These are phyloP conservation scores for Sminthurides aquaticus DNA, from an alignment of 2,888 invertebrate genomes.

Conservation along the genomic window DNA sequence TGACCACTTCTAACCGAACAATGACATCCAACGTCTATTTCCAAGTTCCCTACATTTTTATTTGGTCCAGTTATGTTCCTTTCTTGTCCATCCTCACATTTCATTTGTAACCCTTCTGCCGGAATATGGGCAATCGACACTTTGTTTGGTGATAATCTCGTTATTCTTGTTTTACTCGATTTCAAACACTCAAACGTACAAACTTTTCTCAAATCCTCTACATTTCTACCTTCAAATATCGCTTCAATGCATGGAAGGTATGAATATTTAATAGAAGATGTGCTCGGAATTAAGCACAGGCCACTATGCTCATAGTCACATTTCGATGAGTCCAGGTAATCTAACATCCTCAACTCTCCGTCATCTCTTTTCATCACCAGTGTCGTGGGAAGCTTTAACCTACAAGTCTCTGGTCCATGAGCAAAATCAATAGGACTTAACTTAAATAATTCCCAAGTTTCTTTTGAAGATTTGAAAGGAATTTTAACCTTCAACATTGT, in stretches of 20 bases:
- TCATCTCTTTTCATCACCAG: not conserved
- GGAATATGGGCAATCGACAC: constrained; percentile 6
- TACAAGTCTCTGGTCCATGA: not conserved
- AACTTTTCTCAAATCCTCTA: not conserved
- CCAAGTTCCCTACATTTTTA: not conserved
- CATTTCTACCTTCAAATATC: not conserved
- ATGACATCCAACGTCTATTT: not conserved
- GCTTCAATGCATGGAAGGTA: constrained; percentile 10
- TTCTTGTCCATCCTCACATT: not conserved
- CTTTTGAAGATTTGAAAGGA: not conserved
- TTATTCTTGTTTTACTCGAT: not conserved
- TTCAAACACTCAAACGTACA: constrained; percentile 5
- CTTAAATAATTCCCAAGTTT: constrained; percentile 7
- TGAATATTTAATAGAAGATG: not conserved
- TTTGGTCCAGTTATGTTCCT: not conserved
- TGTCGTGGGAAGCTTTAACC: not conserved
- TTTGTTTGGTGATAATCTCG: not conserved
- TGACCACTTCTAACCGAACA: not conserved
- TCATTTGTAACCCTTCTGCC: not conserved
- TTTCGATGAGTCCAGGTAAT: not conserved
- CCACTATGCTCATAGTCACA: not conserved
- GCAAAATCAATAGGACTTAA: constrained; percentile 7
- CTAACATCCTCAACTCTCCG: not conserved
- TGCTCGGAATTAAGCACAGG: not conserved
- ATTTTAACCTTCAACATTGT: constrained; percentile 1